Conservation (phyloP, 2,888 invertebrate species). For the Volucella zonaria region DNA sequence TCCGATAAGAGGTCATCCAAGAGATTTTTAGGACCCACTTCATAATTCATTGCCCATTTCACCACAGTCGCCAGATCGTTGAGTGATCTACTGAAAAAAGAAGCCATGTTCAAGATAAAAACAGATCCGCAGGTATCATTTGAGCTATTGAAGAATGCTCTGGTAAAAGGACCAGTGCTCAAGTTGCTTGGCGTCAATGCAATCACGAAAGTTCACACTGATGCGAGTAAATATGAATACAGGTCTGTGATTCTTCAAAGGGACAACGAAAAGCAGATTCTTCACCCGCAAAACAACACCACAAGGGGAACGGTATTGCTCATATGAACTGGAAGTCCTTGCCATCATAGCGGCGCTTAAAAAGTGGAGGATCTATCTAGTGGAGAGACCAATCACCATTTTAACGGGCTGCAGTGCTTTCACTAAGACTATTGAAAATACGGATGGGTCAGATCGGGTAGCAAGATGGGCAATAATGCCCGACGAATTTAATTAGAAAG, state of each 20-base stretch:
- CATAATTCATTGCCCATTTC: too few species aligned
- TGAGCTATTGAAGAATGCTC: slow-evolving; percentile 3
- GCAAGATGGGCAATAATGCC: slow-evolving; percentile 70
- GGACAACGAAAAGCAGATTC: too few species aligned
- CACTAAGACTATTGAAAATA: slow-evolving; percentile 44
- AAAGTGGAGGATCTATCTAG: slow-evolving; percentile 74
- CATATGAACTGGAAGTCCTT: slow-evolving; percentile 52
- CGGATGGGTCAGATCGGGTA: slow-evolving; percentile 42
- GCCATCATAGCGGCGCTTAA: slow-evolving; percentile 72
- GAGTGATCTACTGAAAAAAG: too few species aligned
- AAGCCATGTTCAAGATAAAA: too few species aligned
- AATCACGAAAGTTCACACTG: too few species aligned
- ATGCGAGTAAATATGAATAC: slow-evolving; percentile 23
- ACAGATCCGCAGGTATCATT: too few species aligned
- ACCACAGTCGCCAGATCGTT: too few species aligned
- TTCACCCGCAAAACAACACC: too few species aligned
- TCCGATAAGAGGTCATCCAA: slow-evolving; percentile 60
- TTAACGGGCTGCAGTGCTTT: slow-evolving; percentile 45
- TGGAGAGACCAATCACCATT: slow-evolving; percentile 13
- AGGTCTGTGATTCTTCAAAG: slow-evolving; percentile 60
- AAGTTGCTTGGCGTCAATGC: slow-evolving; percentile 40
- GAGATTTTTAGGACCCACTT: slow-evolving; percentile 62
- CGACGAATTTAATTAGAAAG: slow-evolving; percentile 68
- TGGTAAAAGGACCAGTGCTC: too few species aligned
- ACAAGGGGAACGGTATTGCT: too few species aligned